phyloP scores from a whole-genome alignment of 2,113 vertebrate species.

The Cervus canadensis region DNA sequence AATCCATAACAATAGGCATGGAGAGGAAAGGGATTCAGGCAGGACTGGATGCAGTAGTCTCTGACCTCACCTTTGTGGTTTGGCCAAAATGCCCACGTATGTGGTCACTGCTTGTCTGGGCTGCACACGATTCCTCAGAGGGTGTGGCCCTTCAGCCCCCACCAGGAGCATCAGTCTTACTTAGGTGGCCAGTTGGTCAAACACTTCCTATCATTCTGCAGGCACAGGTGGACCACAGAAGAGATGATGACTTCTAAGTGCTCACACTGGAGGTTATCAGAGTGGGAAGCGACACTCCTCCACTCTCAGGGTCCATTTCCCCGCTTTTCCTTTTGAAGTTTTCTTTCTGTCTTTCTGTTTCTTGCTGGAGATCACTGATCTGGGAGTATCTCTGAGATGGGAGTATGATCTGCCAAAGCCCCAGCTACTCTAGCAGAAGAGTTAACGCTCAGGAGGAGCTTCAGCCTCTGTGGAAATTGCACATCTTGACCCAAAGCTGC shows the following conservation, averaged over 20 bases:
- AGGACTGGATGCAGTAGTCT: not conserved
- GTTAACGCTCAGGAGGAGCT: not conserved
- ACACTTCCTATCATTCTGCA: not conserved
- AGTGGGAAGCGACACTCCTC: not conserved
- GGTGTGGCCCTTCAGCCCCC: not conserved
- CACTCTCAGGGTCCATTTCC: not conserved
- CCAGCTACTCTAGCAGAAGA: not conserved
- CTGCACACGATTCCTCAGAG: not conserved
- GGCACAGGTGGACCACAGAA: not conserved
- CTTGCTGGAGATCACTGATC: not conserved
- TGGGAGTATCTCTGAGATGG: not conserved
- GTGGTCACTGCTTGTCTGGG: too few species aligned
- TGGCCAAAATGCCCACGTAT: not conserved
- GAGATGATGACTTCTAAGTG: not conserved
- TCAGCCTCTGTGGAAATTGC: not conserved
- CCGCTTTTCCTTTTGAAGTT: not conserved
- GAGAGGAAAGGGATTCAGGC: not conserved
- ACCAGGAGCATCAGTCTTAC: not conserved
- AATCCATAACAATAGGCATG: too few species aligned
- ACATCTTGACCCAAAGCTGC: not conserved
- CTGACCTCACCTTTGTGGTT: not conserved
- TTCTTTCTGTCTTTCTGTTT: not conserved
- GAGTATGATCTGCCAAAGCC: fast-evolving
- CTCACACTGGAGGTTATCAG: not conserved
- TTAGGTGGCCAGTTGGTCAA: too few species aligned